phyloP scores from a whole-genome alignment of 2,113 vertebrate genomes.

The Procavia capensis region DNA sequence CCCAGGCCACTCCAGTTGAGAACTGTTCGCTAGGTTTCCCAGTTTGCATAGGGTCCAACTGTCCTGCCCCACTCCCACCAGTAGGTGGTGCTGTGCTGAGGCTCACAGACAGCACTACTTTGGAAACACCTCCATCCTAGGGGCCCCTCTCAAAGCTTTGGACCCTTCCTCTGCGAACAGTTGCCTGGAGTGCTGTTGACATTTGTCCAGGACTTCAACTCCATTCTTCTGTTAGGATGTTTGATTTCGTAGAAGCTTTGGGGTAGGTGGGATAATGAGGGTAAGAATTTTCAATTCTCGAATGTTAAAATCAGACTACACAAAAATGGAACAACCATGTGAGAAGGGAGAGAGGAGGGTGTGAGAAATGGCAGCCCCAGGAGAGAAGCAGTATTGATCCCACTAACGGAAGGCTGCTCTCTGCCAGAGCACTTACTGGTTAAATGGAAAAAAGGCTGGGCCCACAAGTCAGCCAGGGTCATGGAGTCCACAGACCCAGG shows the following conservation, averaged over 20 bases:
- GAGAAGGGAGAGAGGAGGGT: neutral
- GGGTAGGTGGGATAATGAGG: neutral
- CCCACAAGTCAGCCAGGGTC: neutral
- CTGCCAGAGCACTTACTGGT: neutral
- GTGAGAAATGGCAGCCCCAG: neutral
- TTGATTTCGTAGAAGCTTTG: neutral
- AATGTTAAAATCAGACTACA: neutral
- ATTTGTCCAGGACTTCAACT: neutral
- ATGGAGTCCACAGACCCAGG: neutral
- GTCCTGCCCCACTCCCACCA: too few relatives aligned
- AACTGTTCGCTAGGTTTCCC: accelerated
- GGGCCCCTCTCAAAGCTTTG: neutral
- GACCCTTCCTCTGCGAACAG: too few relatives aligned
- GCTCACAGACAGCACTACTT: neutral
- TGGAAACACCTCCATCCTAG: neutral
- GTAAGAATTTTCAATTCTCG: neutral
- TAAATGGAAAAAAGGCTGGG: neutral
- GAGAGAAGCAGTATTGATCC: neutral
- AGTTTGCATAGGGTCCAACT: neutral
- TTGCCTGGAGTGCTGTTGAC: neutral
- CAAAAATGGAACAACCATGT: neutral
- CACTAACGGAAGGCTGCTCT: neutral
- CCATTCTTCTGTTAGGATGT: neutral
- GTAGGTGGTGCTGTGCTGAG: neutral
- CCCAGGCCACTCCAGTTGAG: neutral